These are phyloP conservation scores for Triplophysa bombifrons DNA, from an alignment of 2,797 vertebrate genomes.

Conservation along the genomic window DNA sequence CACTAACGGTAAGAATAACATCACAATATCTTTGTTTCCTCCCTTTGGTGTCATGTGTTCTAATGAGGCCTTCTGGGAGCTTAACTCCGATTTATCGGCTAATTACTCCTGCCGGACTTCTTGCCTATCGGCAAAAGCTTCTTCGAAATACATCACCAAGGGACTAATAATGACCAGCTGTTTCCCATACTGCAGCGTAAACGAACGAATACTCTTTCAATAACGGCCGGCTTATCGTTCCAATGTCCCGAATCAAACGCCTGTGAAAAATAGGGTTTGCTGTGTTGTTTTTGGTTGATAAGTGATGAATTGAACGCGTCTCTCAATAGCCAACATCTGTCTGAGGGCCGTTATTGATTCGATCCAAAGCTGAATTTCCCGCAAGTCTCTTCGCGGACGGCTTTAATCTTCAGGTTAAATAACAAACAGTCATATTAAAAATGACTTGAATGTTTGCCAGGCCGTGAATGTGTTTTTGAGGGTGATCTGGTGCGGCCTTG, in stretches of 20 bases:
- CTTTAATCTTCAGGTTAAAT: conserved; percentile 33
- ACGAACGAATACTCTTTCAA: conserved; percentile 71
- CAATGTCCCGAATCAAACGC: conserved; percentile 17
- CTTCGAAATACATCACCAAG: conserved; percentile 66
- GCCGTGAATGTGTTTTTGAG: conserved; percentile 16
- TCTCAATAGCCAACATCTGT: conserved; percentile 55
- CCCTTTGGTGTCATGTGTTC: conserved; percentile 66
- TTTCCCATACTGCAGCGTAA: conserved; percentile 65
- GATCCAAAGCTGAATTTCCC: conserved; percentile 25
- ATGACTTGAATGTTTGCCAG: not conserved
- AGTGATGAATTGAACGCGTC: conserved; percentile 66
- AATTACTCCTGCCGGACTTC: conserved; percentile 76
- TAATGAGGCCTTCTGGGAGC: conserved; percentile 74
- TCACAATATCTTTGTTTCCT: conserved; percentile 48
- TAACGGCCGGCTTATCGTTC: conserved; percentile 57
- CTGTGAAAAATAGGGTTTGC: conserved; percentile 5
- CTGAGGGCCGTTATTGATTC: conserved; percentile 67
- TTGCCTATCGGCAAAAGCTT: conserved; percentile 67
- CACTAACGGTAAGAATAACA: conserved; percentile 1
- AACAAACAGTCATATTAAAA: conserved; percentile 17
- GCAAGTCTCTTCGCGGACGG: conserved; percentile 7
- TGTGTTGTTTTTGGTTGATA: conserved; percentile 64
- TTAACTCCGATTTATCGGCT: conserved; percentile 69
- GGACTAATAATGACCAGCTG: conserved; percentile 65
- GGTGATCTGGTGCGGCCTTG: not conserved